Evolutionary conservation across 2,113 vertebrate species (phyloP).

Genomic region (Butorides virescens): DNA sequence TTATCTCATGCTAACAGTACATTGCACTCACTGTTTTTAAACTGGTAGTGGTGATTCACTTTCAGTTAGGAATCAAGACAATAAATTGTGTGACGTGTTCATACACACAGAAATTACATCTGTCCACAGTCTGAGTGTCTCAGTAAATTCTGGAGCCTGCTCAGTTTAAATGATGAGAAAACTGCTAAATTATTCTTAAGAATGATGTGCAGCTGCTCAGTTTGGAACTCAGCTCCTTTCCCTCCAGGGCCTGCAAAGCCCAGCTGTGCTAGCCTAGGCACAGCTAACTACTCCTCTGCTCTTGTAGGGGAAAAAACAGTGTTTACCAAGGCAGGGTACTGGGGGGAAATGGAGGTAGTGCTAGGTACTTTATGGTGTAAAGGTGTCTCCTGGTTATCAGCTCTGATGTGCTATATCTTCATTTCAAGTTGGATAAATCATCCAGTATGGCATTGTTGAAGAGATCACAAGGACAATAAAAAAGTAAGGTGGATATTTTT

Average conservation of each 20-base stretch:
- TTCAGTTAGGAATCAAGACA: neutral
- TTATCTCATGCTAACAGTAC: neutral
- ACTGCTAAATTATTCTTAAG: neutral
- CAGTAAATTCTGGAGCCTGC: neutral
- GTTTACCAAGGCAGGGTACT: neutral
- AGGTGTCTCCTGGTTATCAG: neutral
- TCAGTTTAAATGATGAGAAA: neutral
- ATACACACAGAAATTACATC: neutral
- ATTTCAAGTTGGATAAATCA: neutral
- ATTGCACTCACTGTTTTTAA: neutral
- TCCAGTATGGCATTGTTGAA: neutral
- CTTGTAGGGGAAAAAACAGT: neutral
- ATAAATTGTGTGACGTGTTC: neutral
- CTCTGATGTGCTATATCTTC: neutral
- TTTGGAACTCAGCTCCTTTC: neutral
- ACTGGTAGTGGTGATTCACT: neutral
- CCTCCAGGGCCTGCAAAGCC: neutral
- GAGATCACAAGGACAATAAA: neutral
- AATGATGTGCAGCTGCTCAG: neutral
- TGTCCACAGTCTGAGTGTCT: neutral
- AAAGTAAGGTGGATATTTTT: neutral
- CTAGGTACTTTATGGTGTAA: neutral
- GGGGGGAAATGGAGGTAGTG: fast-evolving
- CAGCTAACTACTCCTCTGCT: neutral
- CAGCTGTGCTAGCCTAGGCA: neutral